Evolutionary conservation across 2,888 invertebrate genomes (phyloP).

Genomic region (Trichogramma evanescens): DNA sequence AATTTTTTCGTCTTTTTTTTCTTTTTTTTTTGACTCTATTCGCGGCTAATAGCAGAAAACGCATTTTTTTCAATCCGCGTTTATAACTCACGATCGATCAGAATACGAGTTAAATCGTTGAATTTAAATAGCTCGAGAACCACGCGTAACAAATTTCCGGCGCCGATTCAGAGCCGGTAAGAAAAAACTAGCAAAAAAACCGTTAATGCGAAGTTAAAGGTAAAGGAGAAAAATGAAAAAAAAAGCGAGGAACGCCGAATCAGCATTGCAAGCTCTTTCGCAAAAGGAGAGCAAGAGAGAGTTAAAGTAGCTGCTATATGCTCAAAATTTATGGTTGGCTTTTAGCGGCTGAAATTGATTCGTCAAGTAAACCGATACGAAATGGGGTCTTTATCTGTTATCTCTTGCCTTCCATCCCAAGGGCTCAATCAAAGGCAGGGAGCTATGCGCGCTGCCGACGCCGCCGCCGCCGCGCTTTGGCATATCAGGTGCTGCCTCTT

Average conservation of each 20-base stretch:
- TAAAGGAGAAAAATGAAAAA: slow-evolving; percentile 26
- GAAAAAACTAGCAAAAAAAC: not conserved
- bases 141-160: not conserved
- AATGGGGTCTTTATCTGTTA: slow-evolving; percentile 30
- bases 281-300: slow-evolving; percentile 10
- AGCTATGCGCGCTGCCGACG: not conserved
- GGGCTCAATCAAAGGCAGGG: slow-evolving; percentile 14
- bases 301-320: slow-evolving; percentile 25
- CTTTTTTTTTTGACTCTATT: not conserved
- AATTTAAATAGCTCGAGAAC: not conserved
- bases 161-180: not conserved
- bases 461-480: not conserved
- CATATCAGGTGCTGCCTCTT: slow-evolving; percentile 4
- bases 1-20: not conserved
- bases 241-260: slow-evolving; percentile 32
- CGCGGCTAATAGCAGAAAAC: slow-evolving; percentile 11
- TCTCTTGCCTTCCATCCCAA: slow-evolving; percentile 12
- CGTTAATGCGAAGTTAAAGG: not conserved
- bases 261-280: slow-evolving; percentile 20
- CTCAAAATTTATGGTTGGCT: slow-evolving; percentile 36
- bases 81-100: not conserved
- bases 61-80: not conserved
- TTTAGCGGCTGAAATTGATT: slow-evolving; percentile 39
- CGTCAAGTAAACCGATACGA: slow-evolving; percentile 38
- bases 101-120: not conserved